Evolutionary conservation across 2,888 invertebrate species (phyloP), one percentile per base, ranked within the genome.

Genomic region (Ischnus inquisitorius): DNA sequence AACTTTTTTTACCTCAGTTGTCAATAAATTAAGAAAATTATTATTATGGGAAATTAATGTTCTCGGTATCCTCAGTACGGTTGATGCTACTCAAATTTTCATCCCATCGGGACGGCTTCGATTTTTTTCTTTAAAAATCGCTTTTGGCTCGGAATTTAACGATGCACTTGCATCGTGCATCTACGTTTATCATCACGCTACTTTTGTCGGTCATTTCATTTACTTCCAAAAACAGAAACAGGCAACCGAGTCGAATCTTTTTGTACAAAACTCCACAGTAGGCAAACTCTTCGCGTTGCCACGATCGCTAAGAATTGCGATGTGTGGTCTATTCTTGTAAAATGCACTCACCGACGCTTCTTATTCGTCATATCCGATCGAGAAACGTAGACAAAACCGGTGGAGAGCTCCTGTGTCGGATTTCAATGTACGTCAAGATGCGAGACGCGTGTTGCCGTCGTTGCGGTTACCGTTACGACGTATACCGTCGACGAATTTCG

Each of bases 401-500:
- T 48, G 46, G 19, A 19, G 22, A 54, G 19, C 34, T 1, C 14
- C 16, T n/a, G 14, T 46, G 67, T 22, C 25, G 46, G 46, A 25
- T 54, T 67, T 46, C 67, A 67, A 46, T 67, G 46, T 67, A 64
- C 34, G 39, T 64, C 34, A 46, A 19, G 43, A 5, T 14, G 43
- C 43, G 48, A 28, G 48, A 48, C 48, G 16, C 28, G 16, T 48
- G 48, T 25, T 34, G 48, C 34, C 48, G n/a, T 46, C 10, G 19
- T 28, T 46, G 46, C 25, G n/a, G 14, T 54, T 39, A 22, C 39
- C 22, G 57, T 41, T 57, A 39, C 71, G 71, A 71, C 41, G 19
- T 57, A 57, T 57, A 39, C 69, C 39, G 39, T 69, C 39, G 51
- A 69, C 51, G 34, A 69, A 69, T 69, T 69, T 54, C 69, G 39